phyloP scores from a whole-genome alignment of 1,140 invertebrate species.

The Nasonia vitripennis region DNA sequence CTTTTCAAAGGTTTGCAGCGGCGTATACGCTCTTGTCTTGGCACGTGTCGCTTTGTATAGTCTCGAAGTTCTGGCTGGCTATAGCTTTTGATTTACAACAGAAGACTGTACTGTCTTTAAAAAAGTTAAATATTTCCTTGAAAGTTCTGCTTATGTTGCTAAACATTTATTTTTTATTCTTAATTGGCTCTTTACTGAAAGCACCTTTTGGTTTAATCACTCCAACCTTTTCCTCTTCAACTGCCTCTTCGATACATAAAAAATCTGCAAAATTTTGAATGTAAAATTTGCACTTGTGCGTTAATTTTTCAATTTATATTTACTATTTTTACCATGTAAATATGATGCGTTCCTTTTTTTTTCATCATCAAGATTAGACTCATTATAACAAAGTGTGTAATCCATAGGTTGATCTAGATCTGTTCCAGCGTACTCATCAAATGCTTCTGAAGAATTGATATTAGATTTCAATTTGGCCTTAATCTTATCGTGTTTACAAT shows the following conservation, averaged over 20 bases:
- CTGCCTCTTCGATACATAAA: slow-evolving; percentile 24
- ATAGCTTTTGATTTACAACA: slow-evolving; percentile 15
- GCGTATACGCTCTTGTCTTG: too few species aligned
- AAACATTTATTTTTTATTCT: slow-evolving; percentile 50
- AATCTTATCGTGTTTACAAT: slow-evolving; percentile 18
- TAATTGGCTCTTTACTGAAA: slow-evolving; percentile 29
- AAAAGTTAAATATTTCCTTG: slow-evolving; percentile 52
- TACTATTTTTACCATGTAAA: slow-evolving; percentile 30
- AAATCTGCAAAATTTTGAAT: slow-evolving; percentile 21
- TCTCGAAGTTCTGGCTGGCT: too few species aligned
- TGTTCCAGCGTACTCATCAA: slow-evolving; percentile 41
- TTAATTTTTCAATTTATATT: slow-evolving; percentile 10
- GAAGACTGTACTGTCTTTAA: slow-evolving; percentile 41
- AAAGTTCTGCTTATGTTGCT: slow-evolving; percentile 43
- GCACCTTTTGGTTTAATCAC: slow-evolving; percentile 24
- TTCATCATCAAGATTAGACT: slow-evolving; percentile 39
- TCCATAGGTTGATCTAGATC: slow-evolving; percentile 50
- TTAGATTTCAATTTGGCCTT: neutral
- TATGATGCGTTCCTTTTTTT: slow-evolving; percentile 22
- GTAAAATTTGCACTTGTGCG: neutral
- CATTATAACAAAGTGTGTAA: slow-evolving; percentile 44
- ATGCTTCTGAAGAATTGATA: slow-evolving; percentile 7
- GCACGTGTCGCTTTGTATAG: too few species aligned
- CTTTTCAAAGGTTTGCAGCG: too few species aligned
- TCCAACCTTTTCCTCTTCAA: slow-evolving; percentile 34